A percentile compares a stretch with the other conserved stretches of the same genome.
Conservation (phyloP, 2,888 invertebrate species). For the Stenolophus ochropezus region DNA sequence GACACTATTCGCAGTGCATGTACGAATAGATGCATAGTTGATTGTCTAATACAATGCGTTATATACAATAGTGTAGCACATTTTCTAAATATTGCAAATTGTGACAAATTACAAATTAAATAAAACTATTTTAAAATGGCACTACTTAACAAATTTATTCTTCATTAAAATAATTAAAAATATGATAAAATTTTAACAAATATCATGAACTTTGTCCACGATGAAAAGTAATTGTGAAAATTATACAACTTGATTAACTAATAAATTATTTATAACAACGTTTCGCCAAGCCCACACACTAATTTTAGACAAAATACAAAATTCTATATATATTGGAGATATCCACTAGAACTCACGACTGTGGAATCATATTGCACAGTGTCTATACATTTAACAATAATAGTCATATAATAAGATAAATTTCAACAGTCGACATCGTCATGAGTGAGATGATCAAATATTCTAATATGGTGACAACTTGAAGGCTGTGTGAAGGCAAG, state of each 20-base stretch:
- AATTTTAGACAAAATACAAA: constrained; percentile 43
- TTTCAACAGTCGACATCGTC: constrained; percentile 59
- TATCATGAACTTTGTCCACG: constrained; percentile 57
- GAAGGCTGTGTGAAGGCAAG: constrained; percentile 59
- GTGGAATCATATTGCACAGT: constrained; percentile 61
- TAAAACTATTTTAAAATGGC: constrained; percentile 57
- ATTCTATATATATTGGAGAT: constrained; percentile 27
- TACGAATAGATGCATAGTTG: constrained; percentile 37
- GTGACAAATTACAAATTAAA: constrained; percentile 35
- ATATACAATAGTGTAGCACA: constrained; percentile 41
- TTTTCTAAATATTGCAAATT: constrained; percentile 45
- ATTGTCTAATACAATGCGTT: neutral
- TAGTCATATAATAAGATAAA: constrained; percentile 45
- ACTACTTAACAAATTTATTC: constrained; percentile 58
- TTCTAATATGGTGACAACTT: constrained; percentile 49
- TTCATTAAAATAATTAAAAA: constrained; percentile 57
- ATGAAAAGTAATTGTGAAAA: constrained; percentile 54
- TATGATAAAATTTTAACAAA: constrained; percentile 57
- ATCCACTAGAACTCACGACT: constrained; percentile 56
- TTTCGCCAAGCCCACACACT: constrained; percentile 44
- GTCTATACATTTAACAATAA: constrained; percentile 57
- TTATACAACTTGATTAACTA: constrained; percentile 53
- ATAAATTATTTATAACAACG: constrained; percentile 59
- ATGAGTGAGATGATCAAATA: constrained; percentile 50
- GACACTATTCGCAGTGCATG: constrained; percentile 52